Base-by-base conservation (phyloP, 2,888 invertebrate species). In the Apoderus coryli region DNA sequence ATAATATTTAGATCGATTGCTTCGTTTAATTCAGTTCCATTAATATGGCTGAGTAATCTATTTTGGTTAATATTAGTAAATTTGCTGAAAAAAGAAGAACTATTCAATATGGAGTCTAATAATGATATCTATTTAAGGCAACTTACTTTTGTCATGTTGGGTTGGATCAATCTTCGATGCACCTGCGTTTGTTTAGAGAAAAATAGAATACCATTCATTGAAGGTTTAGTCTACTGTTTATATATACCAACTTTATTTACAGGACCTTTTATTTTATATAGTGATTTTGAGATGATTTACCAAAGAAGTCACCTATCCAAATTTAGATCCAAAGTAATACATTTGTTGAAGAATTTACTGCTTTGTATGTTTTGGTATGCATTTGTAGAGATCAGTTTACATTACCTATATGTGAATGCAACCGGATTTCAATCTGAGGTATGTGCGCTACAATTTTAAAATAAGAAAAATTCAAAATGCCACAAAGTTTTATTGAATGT, bases 231-330 rank as follows among this genome's bases (percentile, higher is more conserved):
- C 11, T 92, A 89, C 54, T 69, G 72, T 34, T 65, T 88, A 28
- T 90, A 92, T 55, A 63, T 86, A 30, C 92, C 92, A 11, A 64
- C 77, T n/a, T 61, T 85, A 35, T 76, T 79, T 45, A 66, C 74
- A 44, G 92, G 92, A 10, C 92, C 92, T n/a, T 64, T 89, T 32
- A 67, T 89, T 44, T 61, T 75, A 4, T 88, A 76, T 57, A 63
- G 71, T 41, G 71, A 79, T 34, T 90, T 80, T 59, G 59, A 61
- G 40, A 59, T 47, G 31, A 61, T 55, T 52, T 60, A 59, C 42
- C 37, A 42, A 16, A 22, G 31, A 27, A 39, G 29, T n/a, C 45
- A 41, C n/a, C 34, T 52, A 47, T 44, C 49, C 43, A 38, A 48
- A 44, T 30, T 41, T 52, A 4, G 28, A 15, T 6, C 29, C 37